phyloP scores from a whole-genome alignment of 1,140 invertebrate genomes.

The Bombus balteatus region DNA sequence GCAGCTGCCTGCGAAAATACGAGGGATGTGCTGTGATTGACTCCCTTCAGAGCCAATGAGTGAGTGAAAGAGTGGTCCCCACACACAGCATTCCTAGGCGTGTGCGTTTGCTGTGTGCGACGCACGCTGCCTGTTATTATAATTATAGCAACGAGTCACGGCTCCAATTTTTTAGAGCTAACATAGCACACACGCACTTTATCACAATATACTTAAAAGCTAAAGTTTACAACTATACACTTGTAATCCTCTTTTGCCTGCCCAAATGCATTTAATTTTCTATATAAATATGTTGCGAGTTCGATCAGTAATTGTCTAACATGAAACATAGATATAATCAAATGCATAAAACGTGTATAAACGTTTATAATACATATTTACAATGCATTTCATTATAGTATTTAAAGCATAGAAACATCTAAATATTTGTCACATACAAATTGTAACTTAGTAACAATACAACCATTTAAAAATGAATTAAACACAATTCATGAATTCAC shows the following conservation, averaged over 20 bases:
- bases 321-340: constrained; percentile 31
- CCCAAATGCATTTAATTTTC: constrained; percentile 54
- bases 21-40: constrained; percentile 79
- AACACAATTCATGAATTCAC: neutral
- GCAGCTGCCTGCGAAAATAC: constrained; percentile 78
- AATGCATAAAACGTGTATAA: constrained; percentile 21
- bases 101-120: constrained; percentile 79
- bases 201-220: constrained; percentile 70
- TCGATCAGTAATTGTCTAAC: constrained; percentile 29
- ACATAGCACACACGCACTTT: constrained; percentile 75
- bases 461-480: neutral
- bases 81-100: constrained; percentile 79
- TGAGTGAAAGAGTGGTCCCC: constrained; percentile 77
- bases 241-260: constrained; percentile 61
- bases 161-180: constrained; percentile 77
- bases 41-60: constrained; percentile 80
- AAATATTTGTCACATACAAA: constrained; percentile 1
- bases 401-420: neutral
- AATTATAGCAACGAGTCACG: constrained; percentile 81
- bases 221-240: constrained; percentile 60
- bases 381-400: constrained; percentile 20
- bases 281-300: constrained; percentile 48
- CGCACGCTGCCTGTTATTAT: constrained; percentile 80
- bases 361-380: constrained; percentile 4
- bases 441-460: constrained; percentile 5